Evolutionary conservation across 1,140 invertebrate species (phyloP).

Genomic region (Calycopis cecrops): DNA sequence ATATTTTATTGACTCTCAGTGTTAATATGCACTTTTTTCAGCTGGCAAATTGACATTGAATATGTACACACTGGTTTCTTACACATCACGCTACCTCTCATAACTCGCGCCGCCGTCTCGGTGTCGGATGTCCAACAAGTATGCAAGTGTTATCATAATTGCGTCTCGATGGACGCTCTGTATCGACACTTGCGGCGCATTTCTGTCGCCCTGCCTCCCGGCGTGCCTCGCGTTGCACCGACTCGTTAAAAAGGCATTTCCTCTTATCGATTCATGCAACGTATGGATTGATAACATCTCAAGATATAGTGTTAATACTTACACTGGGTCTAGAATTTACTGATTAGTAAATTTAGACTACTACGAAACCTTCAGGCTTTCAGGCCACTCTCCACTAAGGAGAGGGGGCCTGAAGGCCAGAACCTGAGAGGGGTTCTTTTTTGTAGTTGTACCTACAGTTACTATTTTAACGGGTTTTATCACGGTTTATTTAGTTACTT

Average conservation of each 20-base stretch:
- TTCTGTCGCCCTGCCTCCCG: slow-evolving; percentile 19
- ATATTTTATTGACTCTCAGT: too few relatives aligned
- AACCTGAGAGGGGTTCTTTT: too few relatives aligned
- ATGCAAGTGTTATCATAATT: slow-evolving; percentile 47
- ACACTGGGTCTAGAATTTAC: too few relatives aligned
- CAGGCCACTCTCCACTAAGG: too few relatives aligned
- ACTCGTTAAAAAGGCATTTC: neutral
- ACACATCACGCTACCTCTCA: neutral
- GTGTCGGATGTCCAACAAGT: slow-evolving; percentile 50
- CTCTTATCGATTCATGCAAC: neutral
- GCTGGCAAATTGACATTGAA: too few relatives aligned
- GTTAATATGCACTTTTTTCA: too few relatives aligned
- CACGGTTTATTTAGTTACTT: too few relatives aligned
- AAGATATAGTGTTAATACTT: neutral
- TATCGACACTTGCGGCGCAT: slow-evolving; percentile 44
- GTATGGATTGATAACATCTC: slow-evolving; percentile 2
- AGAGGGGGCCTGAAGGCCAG: too few relatives aligned
- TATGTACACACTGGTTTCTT: neutral
- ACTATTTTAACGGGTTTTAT: too few relatives aligned
- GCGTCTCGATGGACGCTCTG: slow-evolving; percentile 34
- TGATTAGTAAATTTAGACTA: too few relatives aligned
- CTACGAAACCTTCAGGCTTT: too few relatives aligned
- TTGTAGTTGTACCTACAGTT: too few relatives aligned
- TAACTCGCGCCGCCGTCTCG: slow-evolving; percentile 23
- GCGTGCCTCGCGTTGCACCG: neutral